phyloP scores from a whole-genome alignment of 1,140 invertebrate species.

The Drosophila mojavensis region DNA sequence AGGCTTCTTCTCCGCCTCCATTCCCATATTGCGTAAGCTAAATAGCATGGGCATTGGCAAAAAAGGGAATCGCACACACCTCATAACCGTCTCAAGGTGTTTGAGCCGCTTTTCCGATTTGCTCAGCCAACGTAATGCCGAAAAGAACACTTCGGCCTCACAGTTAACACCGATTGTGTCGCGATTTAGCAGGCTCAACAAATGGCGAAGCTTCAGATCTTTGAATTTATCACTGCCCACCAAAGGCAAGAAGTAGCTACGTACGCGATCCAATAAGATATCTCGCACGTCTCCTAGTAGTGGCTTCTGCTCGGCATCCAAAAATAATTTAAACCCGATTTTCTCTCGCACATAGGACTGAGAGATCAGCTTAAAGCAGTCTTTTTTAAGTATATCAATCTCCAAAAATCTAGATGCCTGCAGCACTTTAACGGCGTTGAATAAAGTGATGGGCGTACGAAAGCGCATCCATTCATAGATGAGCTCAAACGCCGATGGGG shows the following conservation, averaged over 20 bases:
- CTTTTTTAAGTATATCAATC: slow-evolving; percentile 1
- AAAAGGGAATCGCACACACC: slow-evolving; percentile 37
- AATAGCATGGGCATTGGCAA: slow-evolving; percentile 35
- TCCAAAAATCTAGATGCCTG: slow-evolving; percentile 22
- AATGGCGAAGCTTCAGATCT: not conserved
- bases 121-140: slow-evolving; percentile 42
- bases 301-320: not conserved
- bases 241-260: slow-evolving; percentile 34
- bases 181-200: slow-evolving; percentile 6
- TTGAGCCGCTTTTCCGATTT: not conserved
- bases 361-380: slow-evolving; percentile 9
- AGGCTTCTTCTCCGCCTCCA: not conserved
- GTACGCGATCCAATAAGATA: slow-evolving; percentile 7
- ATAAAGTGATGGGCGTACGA: not conserved
- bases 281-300: not conserved
- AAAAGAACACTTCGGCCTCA: slow-evolving; percentile 49
- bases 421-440: not conserved
- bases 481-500: slow-evolving; percentile 6
- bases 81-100: slow-evolving; percentile 28
- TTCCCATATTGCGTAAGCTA: slow-evolving; percentile 8
- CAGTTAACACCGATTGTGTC: slow-evolving; percentile 44
- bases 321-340: slow-evolving; percentile 1
- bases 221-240: slow-evolving; percentile 31
- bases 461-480: slow-evolving; percentile 42
- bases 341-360: not conserved